Evolutionary conservation across 1,140 invertebrate genomes (phyloP).

Genomic region (Papilio machaon): DNA sequence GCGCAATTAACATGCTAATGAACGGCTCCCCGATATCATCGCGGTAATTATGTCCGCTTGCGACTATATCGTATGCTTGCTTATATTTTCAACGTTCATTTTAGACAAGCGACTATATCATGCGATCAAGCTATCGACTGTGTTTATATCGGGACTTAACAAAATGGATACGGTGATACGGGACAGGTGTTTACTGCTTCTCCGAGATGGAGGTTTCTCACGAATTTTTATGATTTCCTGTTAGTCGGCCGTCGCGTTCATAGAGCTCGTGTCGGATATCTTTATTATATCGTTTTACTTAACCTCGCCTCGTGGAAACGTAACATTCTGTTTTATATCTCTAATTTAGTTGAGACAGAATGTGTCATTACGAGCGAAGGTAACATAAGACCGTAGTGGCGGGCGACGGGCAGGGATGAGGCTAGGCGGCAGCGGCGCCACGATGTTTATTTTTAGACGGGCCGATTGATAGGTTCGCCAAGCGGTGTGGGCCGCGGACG

Average conservation of each 20-base stretch:
- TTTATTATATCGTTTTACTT: slow-evolving; percentile 71
- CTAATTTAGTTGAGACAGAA: slow-evolving; percentile 62
- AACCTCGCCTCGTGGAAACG: slow-evolving; percentile 60
- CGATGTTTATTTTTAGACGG: slow-evolving; percentile 71
- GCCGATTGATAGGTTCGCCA: slow-evolving; percentile 72
- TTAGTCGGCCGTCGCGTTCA: slow-evolving; percentile 61
- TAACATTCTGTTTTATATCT: slow-evolving; percentile 60
- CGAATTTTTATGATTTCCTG: slow-evolving; percentile 80
- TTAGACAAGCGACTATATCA: slow-evolving; percentile 58
- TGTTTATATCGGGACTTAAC: slow-evolving; percentile 47
- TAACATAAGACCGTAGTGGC: slow-evolving; percentile 49
- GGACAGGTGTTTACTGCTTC: slow-evolving; percentile 59
- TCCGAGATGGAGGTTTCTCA: slow-evolving; percentile 67
- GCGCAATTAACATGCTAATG: slow-evolving; percentile 81
- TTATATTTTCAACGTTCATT: slow-evolving; percentile 62
- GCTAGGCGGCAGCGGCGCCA: slow-evolving; percentile 60
- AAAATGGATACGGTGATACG: slow-evolving; percentile 40
- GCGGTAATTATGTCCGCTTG: slow-evolving; percentile 75
- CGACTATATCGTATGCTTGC: slow-evolving; percentile 72
- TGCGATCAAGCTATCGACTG: slow-evolving; percentile 48
- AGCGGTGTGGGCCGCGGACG: slow-evolving; percentile 63
- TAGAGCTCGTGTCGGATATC: slow-evolving; percentile 65
- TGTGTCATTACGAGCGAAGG: slow-evolving; percentile 61
- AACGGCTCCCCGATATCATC: slow-evolving; percentile 76
- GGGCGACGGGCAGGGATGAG: slow-evolving; percentile 43